Evolutionary conservation across 2,888 invertebrate genomes (phyloP), one percentile per base, ranked within the genome.

Genomic region (Epirrhoe tristata): DNA sequence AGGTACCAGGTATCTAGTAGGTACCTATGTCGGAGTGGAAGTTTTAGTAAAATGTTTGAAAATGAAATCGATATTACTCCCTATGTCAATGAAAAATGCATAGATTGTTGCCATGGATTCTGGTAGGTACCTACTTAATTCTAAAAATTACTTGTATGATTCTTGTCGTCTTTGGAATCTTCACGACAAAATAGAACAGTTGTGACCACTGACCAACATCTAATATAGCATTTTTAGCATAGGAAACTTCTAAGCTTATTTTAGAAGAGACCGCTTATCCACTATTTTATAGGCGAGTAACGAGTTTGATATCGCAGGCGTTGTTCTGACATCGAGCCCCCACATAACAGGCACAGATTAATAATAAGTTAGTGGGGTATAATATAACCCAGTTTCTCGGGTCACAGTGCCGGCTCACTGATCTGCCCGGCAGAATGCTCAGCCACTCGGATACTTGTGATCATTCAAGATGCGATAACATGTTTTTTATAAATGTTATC

Each of bases 331-430:
- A 58, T 32, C 55, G 43, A 59, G 52, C 63, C 65, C 61, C 36
- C 61, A 63, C 60, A 65, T 52, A 52, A 46, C 17, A 46, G 43
- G 24, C 64, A 58, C 53, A 66, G 70, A 66, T 64, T 69, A 67
- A 53, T 57, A 61, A 52, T 56, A 66, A 67, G 68, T 63, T 65
- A 63, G 55, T 58, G 68, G 65, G 74, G 73, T 76, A 32, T 32
- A n/a, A 12, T 43, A 78, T 86, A 86, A 85, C 86, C 85, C 78
- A 86, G 80, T 83, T 86, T 81, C 75, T 76, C 77, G 80, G 85
- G 81, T 83, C 82, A 82, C 81, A 79, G 75, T 77, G 76, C 67
- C 65, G 72, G 73, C 72, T 75, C 76, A 67, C 64, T 72, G 76
- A 69, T 76, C 74, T 69, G 76, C 74, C 77, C 77, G 75, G 74